phyloP scores from a whole-genome alignment of 2,888 invertebrate genomes.

The Acrobasis repandana region DNA sequence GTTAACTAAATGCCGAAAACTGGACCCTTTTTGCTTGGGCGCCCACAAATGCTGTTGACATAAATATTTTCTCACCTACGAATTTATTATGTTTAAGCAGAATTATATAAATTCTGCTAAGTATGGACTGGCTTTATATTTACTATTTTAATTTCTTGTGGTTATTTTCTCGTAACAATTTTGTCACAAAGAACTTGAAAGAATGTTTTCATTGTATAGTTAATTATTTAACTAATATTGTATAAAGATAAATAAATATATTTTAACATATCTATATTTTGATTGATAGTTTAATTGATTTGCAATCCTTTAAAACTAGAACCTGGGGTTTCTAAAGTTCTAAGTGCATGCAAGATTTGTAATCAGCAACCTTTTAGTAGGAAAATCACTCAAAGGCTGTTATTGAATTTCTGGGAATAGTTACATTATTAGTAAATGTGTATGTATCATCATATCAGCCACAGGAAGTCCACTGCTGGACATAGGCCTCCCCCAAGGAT shows the following conservation, averaged over 20 bases:
- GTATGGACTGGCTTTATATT: neutral
- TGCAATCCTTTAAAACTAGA: neutral
- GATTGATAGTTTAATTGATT: neutral
- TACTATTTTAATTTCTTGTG: neutral
- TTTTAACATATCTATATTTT: constrained; percentile 62
- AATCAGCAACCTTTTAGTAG: too few relatives aligned
- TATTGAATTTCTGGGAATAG: too few relatives aligned
- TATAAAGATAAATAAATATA: constrained; percentile 74
- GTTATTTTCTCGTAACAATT: constrained; percentile 3
- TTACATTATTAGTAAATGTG: too few relatives aligned
- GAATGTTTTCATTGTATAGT: constrained; percentile 57
- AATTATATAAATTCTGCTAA: neutral
- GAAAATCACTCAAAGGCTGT: too few relatives aligned
- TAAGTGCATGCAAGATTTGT: too few relatives aligned
- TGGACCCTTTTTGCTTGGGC: too few relatives aligned
- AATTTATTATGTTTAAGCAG: neutral
- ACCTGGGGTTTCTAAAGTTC: neutral
- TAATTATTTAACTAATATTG: constrained; percentile 64
- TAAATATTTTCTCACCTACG: neutral
- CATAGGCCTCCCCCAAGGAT: too few relatives aligned
- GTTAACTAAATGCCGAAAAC: too few relatives aligned
- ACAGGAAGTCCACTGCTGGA: too few relatives aligned
- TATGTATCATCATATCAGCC: too few relatives aligned
- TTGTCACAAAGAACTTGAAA: constrained; percentile 33
- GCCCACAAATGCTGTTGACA: too few relatives aligned